These are phyloP conservation scores for Cephalopachus bancanus DNA, from an alignment of 2,797 vertebrate species.

Conservation along the genomic window DNA sequence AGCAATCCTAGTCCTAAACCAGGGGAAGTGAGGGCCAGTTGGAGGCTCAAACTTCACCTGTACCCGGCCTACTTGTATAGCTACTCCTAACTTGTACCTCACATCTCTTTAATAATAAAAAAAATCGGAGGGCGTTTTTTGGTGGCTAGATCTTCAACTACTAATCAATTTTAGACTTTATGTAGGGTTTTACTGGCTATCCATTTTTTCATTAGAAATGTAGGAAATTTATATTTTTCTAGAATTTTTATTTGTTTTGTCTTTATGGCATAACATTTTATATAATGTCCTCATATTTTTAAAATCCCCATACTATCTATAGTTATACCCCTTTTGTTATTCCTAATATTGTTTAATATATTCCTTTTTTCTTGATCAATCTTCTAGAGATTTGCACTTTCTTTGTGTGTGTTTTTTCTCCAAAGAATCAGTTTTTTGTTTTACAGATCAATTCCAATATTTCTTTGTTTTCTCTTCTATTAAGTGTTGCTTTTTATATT, in stretches of 20 bases:
- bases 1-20: too few species aligned
- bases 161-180: conserved; percentile 29
- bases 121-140: neutral
- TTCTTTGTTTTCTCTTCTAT: conserved; percentile 11
- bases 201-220: neutral
- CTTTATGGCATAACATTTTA: neutral
- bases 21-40: too few species aligned
- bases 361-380: neutral
- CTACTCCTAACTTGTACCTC: too few species aligned
- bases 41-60: too few species aligned
- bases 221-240: conserved; percentile 30
- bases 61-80: too few species aligned
- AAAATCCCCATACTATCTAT: neutral
- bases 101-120: too few species aligned
- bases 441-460: neutral
- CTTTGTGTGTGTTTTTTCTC: neutral
- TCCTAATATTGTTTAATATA: neutral
- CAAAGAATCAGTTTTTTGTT: neutral
- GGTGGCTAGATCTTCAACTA: neutral
- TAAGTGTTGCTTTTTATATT: neutral
- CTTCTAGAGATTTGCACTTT: neutral
- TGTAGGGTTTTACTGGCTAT: neutral
- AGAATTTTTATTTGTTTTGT: conserved; percentile 25
- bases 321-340: neutral
- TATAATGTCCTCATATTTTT: neutral